phyloP scores from a whole-genome alignment of 1,140 invertebrate genomes.

The Drosophila paulistorum region DNA sequence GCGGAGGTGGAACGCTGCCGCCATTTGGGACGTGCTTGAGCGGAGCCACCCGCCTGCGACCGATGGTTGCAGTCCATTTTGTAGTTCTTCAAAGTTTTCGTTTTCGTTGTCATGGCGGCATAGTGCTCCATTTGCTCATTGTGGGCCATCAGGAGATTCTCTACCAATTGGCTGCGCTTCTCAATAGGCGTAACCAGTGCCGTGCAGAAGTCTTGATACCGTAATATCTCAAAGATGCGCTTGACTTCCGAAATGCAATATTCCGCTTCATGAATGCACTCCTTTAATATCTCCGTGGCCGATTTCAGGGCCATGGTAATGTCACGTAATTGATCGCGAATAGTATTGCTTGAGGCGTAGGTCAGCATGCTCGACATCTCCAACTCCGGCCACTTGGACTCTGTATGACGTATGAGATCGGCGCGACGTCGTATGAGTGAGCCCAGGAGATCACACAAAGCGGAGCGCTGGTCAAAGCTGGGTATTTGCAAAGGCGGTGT shows the following conservation, averaged over 20 bases:
- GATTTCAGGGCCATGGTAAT: not conserved
- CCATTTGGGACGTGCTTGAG: not conserved
- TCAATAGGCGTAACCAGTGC: not conserved
- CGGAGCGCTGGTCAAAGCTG: not conserved
- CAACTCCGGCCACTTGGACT: not conserved
- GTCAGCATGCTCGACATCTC: not conserved
- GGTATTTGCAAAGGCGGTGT: not conserved
- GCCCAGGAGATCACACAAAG: not conserved
- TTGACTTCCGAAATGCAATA: not conserved
- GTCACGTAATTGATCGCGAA: not conserved
- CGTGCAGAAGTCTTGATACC: not conserved
- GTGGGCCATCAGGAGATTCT: conserved; percentile 1
- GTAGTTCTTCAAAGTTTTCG: not conserved
- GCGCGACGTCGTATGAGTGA: not conserved
- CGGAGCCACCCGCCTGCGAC: not conserved
- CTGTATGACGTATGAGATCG: not conserved
- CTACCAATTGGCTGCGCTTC: not conserved
- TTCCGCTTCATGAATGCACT: not conserved
- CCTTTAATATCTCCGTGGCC: not conserved
- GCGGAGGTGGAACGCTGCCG: not conserved
- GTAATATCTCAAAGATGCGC: not conserved
- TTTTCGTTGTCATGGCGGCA: not conserved
- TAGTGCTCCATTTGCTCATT: conserved; percentile 14
- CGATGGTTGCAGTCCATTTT: not conserved
- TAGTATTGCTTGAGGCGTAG: not conserved